Conservation (phyloP, 2,797 vertebrate species). For the Sebastes hubbsi region DNA sequence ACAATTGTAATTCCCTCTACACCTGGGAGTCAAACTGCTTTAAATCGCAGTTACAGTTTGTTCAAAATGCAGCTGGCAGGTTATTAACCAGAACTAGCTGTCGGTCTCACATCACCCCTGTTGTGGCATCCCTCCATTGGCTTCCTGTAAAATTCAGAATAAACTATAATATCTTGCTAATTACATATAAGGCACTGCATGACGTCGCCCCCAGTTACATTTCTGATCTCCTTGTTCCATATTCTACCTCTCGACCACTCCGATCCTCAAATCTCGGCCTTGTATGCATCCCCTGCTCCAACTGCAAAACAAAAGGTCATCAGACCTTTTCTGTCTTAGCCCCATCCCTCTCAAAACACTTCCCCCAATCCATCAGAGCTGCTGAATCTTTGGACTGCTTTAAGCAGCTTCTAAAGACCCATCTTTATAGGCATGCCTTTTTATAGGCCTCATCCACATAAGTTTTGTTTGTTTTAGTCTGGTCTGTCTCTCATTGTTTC, state of each 20-base stretch:
- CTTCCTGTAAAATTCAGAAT: not conserved
- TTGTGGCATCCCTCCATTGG: no score
- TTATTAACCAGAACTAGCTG: no score
- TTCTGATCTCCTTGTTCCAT: no score
- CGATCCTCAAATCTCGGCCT: no score
- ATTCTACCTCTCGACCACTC: no score
- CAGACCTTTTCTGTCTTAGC: not conserved
- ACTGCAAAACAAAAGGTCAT: not conserved
- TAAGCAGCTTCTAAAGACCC: not conserved
- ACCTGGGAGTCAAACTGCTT: no score
- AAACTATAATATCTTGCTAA: no score
- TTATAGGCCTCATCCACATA: not conserved
- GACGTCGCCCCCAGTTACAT: no score
- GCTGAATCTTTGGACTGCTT: not conserved
- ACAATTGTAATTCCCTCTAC: no score
- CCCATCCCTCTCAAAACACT: not conserved
- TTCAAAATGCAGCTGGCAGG: no score
- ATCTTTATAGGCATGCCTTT: not conserved
- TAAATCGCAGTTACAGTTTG: no score
- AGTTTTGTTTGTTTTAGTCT: not conserved
- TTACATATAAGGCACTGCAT: no score
- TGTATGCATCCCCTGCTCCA: not conserved
- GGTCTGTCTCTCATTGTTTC: not conserved
- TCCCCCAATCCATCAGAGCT: not conserved
- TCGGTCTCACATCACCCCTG: accelerated